A percentile compares a stretch with the other conserved stretches of the same genome.
These are phyloP conservation scores for Fundulus diaphanus DNA, from an alignment of 2,797 vertebrate genomes.

Conservation along the genomic window DNA sequence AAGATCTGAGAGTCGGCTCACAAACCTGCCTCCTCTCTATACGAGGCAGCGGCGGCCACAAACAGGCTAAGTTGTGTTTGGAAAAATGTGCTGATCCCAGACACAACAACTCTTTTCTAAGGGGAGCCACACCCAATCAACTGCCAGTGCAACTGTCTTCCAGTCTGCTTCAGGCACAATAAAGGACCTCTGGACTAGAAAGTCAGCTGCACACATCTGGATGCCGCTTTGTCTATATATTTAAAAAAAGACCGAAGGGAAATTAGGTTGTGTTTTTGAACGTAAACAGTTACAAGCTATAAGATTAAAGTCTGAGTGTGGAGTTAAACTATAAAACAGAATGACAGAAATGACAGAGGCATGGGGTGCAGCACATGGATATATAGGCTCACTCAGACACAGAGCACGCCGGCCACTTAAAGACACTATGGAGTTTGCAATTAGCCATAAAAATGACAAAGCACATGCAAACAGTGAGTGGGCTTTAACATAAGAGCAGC, in stretches of 20 bases:
- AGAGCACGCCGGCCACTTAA: constrained; percentile 60
- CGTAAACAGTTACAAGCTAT: background rate
- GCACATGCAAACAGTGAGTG: constrained; percentile 44
- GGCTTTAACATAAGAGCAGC: constrained; percentile 50
- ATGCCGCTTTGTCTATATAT: constrained; percentile 2
- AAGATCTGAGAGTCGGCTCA: constrained; percentile 34
- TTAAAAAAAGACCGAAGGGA: background rate
- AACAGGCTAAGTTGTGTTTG: constrained; percentile 74
- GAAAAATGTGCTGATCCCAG: constrained; percentile 68
- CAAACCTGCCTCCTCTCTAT: constrained; percentile 53
- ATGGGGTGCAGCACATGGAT: constrained; percentile 48
- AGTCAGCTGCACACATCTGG: constrained; percentile 15
- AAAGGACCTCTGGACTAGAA: constrained; percentile 28
- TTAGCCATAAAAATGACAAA: constrained; percentile 65
- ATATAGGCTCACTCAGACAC: constrained; percentile 59
- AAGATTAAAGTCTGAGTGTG: background rate
- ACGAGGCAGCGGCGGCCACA: constrained; percentile 65
- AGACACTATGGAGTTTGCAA: constrained; percentile 59
- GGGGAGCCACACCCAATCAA: constrained; percentile 73
- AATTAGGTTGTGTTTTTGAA: background rate
- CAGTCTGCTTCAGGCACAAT: constrained; percentile 52
- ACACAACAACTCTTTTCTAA: constrained; percentile 78
- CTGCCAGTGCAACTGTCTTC: constrained; percentile 59
- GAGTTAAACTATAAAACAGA: constrained; percentile 30
- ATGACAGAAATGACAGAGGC: constrained; percentile 36